A percentile compares a stretch with the other conserved stretches of the same genome.
Conservation (phyloP, 2,113 vertebrate genomes). For the Microtus ochrogaster region DNA sequence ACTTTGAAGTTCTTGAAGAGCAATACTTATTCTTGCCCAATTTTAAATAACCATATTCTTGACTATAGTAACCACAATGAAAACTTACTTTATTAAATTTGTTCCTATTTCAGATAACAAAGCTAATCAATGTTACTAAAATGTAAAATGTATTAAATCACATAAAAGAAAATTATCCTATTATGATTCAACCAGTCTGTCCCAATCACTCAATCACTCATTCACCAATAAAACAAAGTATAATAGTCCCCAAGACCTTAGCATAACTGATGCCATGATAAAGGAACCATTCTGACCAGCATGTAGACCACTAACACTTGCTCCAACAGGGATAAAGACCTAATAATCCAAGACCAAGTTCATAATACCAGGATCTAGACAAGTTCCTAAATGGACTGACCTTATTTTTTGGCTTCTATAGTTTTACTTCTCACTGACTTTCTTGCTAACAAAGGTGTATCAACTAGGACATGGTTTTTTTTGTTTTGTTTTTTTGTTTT, state of each 20-base stretch:
- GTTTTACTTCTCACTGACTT: neutral
- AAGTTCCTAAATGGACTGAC: neutral
- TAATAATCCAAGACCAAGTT: neutral
- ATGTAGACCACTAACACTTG: neutral
- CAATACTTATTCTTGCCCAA: neutral
- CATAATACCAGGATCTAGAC: neutral
- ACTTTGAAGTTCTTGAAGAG: neutral
- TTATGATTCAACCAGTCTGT: neutral
- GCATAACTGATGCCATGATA: neutral
- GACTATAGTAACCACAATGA: neutral
- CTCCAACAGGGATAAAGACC: neutral
- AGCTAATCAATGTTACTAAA: neutral
- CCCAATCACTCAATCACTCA: neutral
- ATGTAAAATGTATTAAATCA: neutral
- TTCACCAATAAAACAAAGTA: neutral
- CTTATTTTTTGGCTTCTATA: neutral
- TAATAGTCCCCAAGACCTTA: neutral
- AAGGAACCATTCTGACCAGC: neutral
- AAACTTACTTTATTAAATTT: constrained; percentile 20
- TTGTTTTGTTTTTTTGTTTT: too few species aligned
- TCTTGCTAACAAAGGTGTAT: neutral
- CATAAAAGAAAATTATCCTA: constrained; percentile 38
- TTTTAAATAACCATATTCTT: neutral
- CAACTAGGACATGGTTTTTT: neutral
- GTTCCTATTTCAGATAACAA: neutral